Evolutionary conservation across 2,797 vertebrate species (phyloP).

Genomic region (Otolemur crassicaudatus): DNA sequence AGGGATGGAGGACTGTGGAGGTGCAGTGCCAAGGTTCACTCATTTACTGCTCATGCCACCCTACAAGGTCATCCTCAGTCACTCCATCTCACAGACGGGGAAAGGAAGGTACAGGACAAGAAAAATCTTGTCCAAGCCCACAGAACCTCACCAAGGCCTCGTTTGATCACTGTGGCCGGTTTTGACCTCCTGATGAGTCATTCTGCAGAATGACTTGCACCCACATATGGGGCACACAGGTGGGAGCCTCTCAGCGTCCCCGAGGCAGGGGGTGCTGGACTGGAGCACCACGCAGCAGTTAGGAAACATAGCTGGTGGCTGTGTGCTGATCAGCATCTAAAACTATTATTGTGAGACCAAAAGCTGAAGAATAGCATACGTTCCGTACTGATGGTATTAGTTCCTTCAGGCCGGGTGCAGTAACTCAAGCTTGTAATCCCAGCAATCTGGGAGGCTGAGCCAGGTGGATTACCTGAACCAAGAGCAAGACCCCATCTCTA

Average conservation of each 20-base stretch:
- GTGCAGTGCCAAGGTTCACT: rapidly evolving
- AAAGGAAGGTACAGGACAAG: neutral
- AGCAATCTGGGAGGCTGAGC: too few species aligned
- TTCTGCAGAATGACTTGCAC: neutral
- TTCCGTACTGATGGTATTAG: neutral
- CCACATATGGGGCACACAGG: neutral
- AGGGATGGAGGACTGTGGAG: neutral
- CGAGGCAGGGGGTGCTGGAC: neutral
- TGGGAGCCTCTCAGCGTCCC: neutral
- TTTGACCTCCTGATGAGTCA: neutral
- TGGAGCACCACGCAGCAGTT: neutral
- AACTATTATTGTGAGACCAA: neutral
- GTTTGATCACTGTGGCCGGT: neutral
- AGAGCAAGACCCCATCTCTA: too few species aligned
- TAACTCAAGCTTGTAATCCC: too few species aligned
- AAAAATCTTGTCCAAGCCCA: neutral
- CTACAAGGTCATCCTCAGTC: neutral
- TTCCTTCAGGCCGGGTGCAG: too few species aligned
- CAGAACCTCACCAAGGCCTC: too few species aligned
- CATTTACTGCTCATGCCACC: neutral
- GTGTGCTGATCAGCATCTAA: neutral
- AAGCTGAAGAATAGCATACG: neutral
- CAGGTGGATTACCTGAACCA: too few species aligned
- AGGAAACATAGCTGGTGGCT: neutral
- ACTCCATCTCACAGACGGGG: neutral